A percentile compares a stretch with the other conserved stretches of the same genome.
phyloP scores from a whole-genome alignment of 2,797 vertebrate species.

The Champsocephalus gunnari region DNA sequence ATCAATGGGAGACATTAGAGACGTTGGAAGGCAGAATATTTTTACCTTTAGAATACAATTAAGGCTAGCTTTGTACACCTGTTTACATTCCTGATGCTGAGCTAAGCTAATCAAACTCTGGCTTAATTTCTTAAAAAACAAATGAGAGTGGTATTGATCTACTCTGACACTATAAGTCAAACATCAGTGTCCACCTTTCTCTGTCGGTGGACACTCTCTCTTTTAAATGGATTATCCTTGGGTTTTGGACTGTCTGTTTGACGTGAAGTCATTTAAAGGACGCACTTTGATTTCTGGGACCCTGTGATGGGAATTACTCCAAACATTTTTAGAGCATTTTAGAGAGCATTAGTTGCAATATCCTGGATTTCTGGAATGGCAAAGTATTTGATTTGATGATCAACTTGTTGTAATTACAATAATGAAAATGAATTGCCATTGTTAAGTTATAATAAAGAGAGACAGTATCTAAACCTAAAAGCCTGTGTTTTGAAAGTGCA shows the following conservation, averaged over 20 bases:
- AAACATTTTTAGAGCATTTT: too few species aligned
- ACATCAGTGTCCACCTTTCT: background rate
- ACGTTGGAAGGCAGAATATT: background rate
- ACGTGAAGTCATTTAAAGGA: background rate
- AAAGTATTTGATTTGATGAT: too few species aligned
- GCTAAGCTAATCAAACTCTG: constrained; percentile 2
- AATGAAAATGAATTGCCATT: too few species aligned
- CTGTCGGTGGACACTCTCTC: too few species aligned
- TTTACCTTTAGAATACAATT: background rate
- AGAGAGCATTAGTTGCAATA: too few species aligned
- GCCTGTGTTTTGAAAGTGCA: too few species aligned
- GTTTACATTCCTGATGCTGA: background rate
- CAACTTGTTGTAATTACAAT: too few species aligned
- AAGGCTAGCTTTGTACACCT: background rate
- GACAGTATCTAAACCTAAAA: too few species aligned
- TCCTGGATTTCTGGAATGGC: too few species aligned
- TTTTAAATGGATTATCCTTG: background rate
- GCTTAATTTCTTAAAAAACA: background rate
- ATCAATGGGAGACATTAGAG: background rate
- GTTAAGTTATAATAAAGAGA: too few species aligned
- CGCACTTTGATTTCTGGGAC: background rate
- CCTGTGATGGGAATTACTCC: too few species aligned
- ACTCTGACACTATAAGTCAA: background rate
- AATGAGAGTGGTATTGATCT: background rate
- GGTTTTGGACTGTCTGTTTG: background rate